phyloP scores from a whole-genome alignment of 23 tunicate genomes.

The Ciona savignyi region DNA sequence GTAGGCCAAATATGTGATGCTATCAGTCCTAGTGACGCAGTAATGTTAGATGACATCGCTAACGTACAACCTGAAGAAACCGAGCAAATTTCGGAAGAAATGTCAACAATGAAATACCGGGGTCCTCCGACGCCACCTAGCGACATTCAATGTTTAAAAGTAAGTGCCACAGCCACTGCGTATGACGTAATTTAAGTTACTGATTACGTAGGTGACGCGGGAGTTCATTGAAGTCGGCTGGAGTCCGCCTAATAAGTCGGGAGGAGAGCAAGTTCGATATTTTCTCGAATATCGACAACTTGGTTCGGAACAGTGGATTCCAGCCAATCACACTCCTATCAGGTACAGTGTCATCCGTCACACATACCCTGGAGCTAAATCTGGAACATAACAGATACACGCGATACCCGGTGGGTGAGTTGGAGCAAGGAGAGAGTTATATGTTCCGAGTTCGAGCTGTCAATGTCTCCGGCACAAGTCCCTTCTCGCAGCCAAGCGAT shows the following conservation, averaged over 20 bases:
- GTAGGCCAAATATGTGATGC: background rate
- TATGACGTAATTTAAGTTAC: background rate
- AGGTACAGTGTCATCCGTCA: slow-evolving; percentile 32
- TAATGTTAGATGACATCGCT: background rate
- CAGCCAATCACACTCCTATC: slow-evolving; percentile 64
- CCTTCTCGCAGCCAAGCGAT: slow-evolving; percentile 74
- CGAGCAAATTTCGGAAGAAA: slow-evolving; percentile 14
- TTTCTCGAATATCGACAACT: slow-evolving; percentile 54
- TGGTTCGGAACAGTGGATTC: slow-evolving; percentile 49
- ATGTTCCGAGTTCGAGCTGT: slow-evolving; percentile 93
- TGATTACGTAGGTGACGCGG: slow-evolving; percentile 66
- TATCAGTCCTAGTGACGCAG: background rate
- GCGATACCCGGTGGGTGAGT: slow-evolving; percentile 56
- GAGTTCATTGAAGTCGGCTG: slow-evolving; percentile 86
- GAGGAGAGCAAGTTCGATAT: slow-evolving; percentile 56
- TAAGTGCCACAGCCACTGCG: background rate
- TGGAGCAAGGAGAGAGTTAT: slow-evolving; percentile 59
- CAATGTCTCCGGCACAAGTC: slow-evolving; percentile 62
- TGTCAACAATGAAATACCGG: slow-evolving; percentile 15
- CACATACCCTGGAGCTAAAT: too few relatives aligned
- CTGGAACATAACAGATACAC: slow-evolving; percentile 74
- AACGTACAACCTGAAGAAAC: background rate
- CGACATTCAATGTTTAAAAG: slow-evolving; percentile 35
- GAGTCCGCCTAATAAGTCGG: slow-evolving; percentile 82
- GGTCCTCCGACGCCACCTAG: slow-evolving; percentile 75